Conservation (phyloP, 2,113 vertebrate species). For the Leucopsar rothschildi region DNA sequence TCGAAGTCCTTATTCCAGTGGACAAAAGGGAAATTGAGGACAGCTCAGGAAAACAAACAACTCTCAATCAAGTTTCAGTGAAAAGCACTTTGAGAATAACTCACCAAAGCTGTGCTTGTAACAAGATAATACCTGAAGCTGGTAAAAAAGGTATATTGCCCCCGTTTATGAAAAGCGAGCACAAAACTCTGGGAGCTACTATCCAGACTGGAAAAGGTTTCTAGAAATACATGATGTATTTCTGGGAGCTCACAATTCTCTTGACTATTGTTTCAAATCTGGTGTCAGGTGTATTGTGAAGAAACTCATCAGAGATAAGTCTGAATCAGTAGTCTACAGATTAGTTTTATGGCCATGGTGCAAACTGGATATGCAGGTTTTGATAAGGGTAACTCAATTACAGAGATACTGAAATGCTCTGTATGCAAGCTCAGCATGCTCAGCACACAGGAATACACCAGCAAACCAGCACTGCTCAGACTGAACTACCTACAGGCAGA, state of each 20-base stretch:
- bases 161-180: background rate
- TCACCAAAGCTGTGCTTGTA: background rate
- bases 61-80: background rate
- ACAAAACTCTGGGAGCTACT: background rate
- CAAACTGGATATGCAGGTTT: background rate
- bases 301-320: conserved; percentile 3
- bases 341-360: background rate
- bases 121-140: background rate
- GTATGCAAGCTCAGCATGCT: background rate
- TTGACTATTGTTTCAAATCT: background rate
- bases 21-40: background rate
- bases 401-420: background rate
- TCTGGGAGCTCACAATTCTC: background rate
- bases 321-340: background rate
- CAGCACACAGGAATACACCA: background rate
- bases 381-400: conserved; percentile 10
- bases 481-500: background rate
- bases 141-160: background rate
- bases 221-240: background rate
- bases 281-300: background rate
- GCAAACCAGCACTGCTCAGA: background rate
- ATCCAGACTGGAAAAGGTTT: background rate
- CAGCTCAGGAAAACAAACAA: background rate
- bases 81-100: background rate
- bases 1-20: background rate